A percentile compares a stretch with the other conserved stretches of the same genome.
These are phyloP conservation scores for Exephanes ischioxanthus DNA, from an alignment of 2,888 invertebrate species.

Conservation along the genomic window DNA sequence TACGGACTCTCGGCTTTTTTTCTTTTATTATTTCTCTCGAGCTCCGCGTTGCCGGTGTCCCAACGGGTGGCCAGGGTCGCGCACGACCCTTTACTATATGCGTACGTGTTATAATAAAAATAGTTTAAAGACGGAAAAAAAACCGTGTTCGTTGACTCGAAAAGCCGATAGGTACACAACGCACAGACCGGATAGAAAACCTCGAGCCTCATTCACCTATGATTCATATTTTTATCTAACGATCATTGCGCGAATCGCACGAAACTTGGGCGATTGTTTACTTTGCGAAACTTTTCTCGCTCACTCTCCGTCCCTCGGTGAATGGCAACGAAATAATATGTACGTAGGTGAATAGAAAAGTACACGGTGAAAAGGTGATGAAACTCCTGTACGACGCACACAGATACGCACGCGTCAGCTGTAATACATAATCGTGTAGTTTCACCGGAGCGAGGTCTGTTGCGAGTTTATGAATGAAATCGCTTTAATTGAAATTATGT, in stretches of 20 bases:
- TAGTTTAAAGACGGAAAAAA: neutral
- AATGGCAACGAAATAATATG: slow-evolving; percentile 59
- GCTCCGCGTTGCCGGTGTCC: slow-evolving; percentile 32
- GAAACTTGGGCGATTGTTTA: slow-evolving; percentile 62
- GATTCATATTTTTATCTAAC: slow-evolving; percentile 58
- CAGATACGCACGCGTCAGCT: slow-evolving; percentile 1
- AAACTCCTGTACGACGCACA: slow-evolving; percentile 19
- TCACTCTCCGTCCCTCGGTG: slow-evolving; percentile 27
- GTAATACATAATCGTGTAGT: slow-evolving; percentile 27
- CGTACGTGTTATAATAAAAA: neutral
- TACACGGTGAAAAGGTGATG: slow-evolving; percentile 36
- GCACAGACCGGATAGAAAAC: slow-evolving; percentile 64
- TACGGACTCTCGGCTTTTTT: slow-evolving; percentile 35
- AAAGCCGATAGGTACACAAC: slow-evolving; percentile 4
- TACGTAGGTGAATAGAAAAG: slow-evolving; percentile 32
- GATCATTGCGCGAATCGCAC: slow-evolving; percentile 55
- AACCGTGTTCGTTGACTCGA: slow-evolving; percentile 21
- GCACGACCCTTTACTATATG: slow-evolving; percentile 12
- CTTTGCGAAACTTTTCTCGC: slow-evolving; percentile 60
- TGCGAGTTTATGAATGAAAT: slow-evolving; percentile 67
- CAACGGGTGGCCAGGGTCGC: slow-evolving; percentile 59
- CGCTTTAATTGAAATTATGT: slow-evolving; percentile 60
- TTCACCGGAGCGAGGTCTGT: slow-evolving; percentile 44
- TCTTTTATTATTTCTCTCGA: slow-evolving; percentile 40
- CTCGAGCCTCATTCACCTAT: slow-evolving; percentile 30